Percentiles rank a stretch among this genome's conserved stretches.
Evolutionary conservation across 1,140 invertebrate species (phyloP).

Genomic region (Pantala flavescens): DNA sequence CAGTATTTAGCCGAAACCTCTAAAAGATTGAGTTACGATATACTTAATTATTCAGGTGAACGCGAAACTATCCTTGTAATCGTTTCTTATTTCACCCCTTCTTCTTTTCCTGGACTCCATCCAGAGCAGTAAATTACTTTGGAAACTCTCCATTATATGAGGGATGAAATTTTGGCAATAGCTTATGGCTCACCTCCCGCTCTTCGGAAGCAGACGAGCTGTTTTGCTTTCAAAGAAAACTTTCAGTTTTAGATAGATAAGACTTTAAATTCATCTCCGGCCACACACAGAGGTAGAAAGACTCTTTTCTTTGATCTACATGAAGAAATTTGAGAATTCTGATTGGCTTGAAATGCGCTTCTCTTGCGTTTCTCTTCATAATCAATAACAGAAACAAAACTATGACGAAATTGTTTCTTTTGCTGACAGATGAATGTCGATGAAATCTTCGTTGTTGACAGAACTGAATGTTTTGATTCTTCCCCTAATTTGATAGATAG

Average conservation of each 20-base stretch:
- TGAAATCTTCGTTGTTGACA: too few species aligned
- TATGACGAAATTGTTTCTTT: too few species aligned
- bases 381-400: too few species aligned
- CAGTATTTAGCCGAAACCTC: neutral
- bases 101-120: neutral
- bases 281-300: neutral
- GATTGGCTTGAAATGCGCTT: too few species aligned
- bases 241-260: neutral
- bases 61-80: conserved; percentile 9
- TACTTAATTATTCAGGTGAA: conserved; percentile 8
- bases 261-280: neutral
- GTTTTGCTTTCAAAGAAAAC: conserved; percentile 3
- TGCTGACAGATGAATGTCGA: too few species aligned
- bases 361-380: too few species aligned
- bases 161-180: conserved; percentile 1
- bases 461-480: too few species aligned
- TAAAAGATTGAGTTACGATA: neutral
- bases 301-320: too few species aligned
- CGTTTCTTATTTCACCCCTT: neutral
- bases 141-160: neutral
- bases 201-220: neutral
- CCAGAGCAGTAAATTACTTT: neutral
- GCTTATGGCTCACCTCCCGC: neutral
- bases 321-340: too few species aligned
- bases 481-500: too few species aligned